phyloP scores from a whole-genome alignment of 2,888 invertebrate genomes.

The Hypercompe scribonia region DNA sequence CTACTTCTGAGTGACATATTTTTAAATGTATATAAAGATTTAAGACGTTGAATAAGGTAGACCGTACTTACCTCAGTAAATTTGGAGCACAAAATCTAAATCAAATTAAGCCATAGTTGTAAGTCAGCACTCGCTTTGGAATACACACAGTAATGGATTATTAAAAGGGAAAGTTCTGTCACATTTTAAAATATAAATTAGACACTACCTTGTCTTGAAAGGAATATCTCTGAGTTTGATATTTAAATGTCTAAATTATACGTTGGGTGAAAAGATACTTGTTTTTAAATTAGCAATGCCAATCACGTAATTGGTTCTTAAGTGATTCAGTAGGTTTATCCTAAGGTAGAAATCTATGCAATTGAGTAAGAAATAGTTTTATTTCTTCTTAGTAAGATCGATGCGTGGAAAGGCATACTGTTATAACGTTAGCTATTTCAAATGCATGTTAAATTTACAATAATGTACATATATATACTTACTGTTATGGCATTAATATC shows the following conservation, averaged over 20 bases:
- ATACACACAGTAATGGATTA: constrained; percentile 50
- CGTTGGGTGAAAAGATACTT: constrained; percentile 30
- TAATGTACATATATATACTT: too few species aligned
- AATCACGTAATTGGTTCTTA: constrained; percentile 33
- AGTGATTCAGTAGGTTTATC: constrained; percentile 25
- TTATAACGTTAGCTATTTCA: background rate
- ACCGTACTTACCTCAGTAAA: background rate
- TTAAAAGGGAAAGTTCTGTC: constrained; percentile 42
- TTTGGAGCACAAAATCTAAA: background rate
- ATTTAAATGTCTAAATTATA: constrained; percentile 26
- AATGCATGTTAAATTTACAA: too few species aligned
- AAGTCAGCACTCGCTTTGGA: constrained; percentile 33
- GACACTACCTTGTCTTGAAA: constrained; percentile 28
- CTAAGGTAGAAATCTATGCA: background rate
- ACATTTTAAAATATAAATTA: constrained; percentile 44
- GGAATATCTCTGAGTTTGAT: constrained; percentile 14
- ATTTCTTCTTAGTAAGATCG: background rate
- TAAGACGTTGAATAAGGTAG: background rate
- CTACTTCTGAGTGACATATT: background rate
- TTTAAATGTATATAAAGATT: background rate
- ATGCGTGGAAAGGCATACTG: background rate
- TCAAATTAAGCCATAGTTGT: background rate
- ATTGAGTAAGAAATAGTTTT: background rate
- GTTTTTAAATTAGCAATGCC: constrained; percentile 33
- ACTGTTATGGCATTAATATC: too few species aligned